Base-by-base conservation (phyloP, 2,113 vertebrate genomes). In the Lynx canadensis region DNA sequence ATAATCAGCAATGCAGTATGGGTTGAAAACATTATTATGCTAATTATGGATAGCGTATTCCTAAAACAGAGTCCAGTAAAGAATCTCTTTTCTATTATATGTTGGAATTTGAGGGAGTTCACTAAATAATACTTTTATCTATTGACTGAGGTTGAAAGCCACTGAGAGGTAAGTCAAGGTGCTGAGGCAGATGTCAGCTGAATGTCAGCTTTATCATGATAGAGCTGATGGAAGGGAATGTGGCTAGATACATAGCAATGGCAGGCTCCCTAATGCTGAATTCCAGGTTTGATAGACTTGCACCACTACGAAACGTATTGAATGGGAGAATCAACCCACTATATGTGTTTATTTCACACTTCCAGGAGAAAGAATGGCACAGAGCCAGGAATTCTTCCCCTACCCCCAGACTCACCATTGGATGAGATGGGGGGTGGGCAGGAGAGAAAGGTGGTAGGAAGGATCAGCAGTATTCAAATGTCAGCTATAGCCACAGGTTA, bases 61-160 rank as follows among this genome's bases (percentile, higher is more conserved):
- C 94, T 81, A 89, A 89, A 76, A 94, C 21, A 95, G n/a, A 73
- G 33, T 55, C 45, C 25, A 21, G 36, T 45, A 7, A 73, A 82
- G 31, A 6, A 12, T 27, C 1, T 18, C 9, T 93, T 78, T 69
- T 60, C 33, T 41, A 25, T 73, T 29, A 1, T 8, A 2, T 41
- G 9, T 57, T 76, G n/a, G 10, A 14, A 21, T 52, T 38, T n/a
- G 69, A 78, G 69, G 25, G 4, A 0, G 2, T 91, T 80, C 3
- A 1, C 0, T 66, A 19, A 50, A 16, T 0, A 9, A 84, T 45
- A 41, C 7, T 7, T 41, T 27, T 90, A 18, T 65, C 74, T 4
- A 25, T 23, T 66, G 29, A 52, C 79, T 90, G 29, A 33, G 14
- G 83, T 87, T 80, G 57, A 38, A 57, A 36, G 36, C n/a, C 69